Evolutionary conservation across 2,888 invertebrate species (phyloP).

Genomic region (Aphodius sticticus): DNA sequence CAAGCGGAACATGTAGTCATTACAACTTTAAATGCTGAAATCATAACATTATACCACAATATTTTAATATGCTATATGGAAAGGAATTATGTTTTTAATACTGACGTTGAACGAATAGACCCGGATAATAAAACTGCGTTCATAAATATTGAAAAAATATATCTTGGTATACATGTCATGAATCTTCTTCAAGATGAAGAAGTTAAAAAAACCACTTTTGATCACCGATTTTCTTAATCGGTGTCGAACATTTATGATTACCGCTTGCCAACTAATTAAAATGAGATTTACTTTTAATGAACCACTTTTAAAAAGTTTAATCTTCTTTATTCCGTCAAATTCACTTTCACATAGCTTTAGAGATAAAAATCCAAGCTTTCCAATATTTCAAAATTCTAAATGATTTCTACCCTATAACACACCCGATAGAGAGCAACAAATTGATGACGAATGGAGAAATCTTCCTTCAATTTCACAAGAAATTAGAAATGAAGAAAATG

Average conservation of each 20-base stretch:
- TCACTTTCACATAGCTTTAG: background rate
- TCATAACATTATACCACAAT: background rate
- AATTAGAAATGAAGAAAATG: background rate
- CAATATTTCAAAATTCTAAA: constrained; percentile 12
- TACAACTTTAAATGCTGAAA: background rate
- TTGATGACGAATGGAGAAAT: constrained; percentile 4
- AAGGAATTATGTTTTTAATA: background rate
- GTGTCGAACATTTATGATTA: background rate
- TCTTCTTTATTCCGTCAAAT: background rate
- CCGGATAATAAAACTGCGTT: background rate
- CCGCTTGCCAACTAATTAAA: constrained; percentile 1
- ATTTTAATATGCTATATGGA: background rate
- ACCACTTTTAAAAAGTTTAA: background rate
- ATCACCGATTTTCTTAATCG: background rate
- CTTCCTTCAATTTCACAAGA: constrained; percentile 7
- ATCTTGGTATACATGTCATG: constrained; percentile 13
- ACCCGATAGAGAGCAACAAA: background rate
- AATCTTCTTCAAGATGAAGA: background rate
- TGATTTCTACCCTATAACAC: background rate
- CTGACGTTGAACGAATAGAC: background rate
- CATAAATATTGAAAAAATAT: constrained; percentile 1
- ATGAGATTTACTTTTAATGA: constrained; percentile 5
- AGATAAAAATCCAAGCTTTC: constrained; percentile 15
- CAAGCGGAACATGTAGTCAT: constrained; percentile 10
- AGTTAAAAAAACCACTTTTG: background rate